Evolutionary conservation across 2,888 invertebrate species (phyloP), one percentile per base, ranked within the genome.

Genomic region (Tetragonula carbonaria): DNA sequence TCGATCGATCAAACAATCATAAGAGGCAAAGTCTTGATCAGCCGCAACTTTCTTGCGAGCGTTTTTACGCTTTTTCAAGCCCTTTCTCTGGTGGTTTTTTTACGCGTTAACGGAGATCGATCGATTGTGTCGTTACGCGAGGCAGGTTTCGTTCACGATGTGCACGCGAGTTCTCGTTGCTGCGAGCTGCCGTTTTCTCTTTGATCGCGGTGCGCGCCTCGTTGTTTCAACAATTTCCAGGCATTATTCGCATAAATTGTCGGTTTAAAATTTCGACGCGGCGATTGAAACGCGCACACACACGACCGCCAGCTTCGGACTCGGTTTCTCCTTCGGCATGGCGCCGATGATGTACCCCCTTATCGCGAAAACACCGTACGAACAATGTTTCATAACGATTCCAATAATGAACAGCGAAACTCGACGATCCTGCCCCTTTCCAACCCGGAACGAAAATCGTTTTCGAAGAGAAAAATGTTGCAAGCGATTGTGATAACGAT

Each of bases 161-260:
- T 50, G 50, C 71, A 78, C 78, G 71, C 78, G 33, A 79, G 59
- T 63, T 68, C 45, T 45, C 16, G 28, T 28, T 23, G 21, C 53
- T 57, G 28, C 38, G 38, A 72, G 70, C 76, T 51, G 50, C 50
- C 59, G 72, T 80, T 80, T 80, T 80, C 80, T 75, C 75, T 53
- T 74, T 51, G 66, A 67, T 84, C 59, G 74, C 57, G 68, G 45
- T 59, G 28, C 14, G 28, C 21, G 50, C 63, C 45, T 74, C 63
- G 70, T 72, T 57, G 38, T 74, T 82, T 74, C 63, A 78, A 72
- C 68, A 66, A 73, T 63, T 78, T 86, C 67, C 73, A 38, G 21
- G 55, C 62, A 62, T 80, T 83, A 86, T 80, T 83, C 71, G 59
- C 50, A 67, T 55, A 74, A 80, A 84, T 82, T 77, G 74, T 85